Percentiles rank a stretch among this genome's conserved stretches.
These are phyloP conservation scores for Bufotes viridis DNA, from an alignment of 2,797 vertebrate genomes.

Conservation along the genomic window DNA sequence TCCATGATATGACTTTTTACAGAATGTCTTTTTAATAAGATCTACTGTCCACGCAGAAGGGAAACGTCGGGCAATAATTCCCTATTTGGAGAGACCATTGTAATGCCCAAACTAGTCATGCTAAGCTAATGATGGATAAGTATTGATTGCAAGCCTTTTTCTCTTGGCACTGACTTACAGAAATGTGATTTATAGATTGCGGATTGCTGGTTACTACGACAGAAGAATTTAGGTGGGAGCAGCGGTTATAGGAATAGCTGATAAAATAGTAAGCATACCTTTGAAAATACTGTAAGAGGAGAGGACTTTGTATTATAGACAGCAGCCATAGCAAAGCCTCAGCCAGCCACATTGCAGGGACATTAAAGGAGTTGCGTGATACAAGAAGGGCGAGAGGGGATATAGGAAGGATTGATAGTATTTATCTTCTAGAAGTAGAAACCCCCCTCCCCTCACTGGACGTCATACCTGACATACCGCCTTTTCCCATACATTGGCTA, in stretches of 20 bases:
- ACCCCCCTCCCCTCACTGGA: background rate
- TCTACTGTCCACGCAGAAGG: background rate
- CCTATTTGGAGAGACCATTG: background rate
- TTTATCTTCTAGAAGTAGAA: background rate
- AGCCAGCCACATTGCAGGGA: background rate
- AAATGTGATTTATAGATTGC: background rate
- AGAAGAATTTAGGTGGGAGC: slow-evolving; percentile 17
- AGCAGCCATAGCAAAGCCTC: background rate
- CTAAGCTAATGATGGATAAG: background rate
- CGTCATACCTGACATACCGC: slow-evolving; percentile 90
- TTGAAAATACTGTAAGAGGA: background rate
- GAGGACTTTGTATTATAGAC: background rate
- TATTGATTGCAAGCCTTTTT: background rate
- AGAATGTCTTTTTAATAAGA: background rate
- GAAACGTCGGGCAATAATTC: background rate
- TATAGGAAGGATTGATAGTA: background rate
- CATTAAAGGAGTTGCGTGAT: background rate
- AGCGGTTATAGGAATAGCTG: background rate
- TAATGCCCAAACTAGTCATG: background rate
- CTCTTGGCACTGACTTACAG: background rate
- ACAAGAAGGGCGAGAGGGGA: background rate
- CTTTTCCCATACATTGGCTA: slow-evolving; percentile 99
- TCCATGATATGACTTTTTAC: background rate
- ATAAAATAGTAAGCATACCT: slow-evolving; percentile 27
- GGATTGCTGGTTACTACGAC: background rate